These are phyloP conservation scores for Stictonetta naevosa DNA, from an alignment of 2,113 vertebrate genomes.

Conservation along the genomic window DNA sequence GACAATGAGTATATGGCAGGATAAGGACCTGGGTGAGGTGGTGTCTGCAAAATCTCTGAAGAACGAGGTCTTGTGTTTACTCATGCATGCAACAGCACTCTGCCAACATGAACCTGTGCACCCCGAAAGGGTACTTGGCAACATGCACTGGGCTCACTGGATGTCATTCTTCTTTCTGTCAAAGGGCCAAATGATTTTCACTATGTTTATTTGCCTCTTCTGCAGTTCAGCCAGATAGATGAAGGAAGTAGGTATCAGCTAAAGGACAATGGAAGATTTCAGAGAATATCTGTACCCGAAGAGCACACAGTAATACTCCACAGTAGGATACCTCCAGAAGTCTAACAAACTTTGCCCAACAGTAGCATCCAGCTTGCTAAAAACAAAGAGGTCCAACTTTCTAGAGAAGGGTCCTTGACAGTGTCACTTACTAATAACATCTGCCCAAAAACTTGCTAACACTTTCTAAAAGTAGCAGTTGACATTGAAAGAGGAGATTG, in stretches of 20 bases:
- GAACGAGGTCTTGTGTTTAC: background rate
- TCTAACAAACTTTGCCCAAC: fast-evolving
- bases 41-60: background rate
- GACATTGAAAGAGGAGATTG: background rate
- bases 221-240: background rate
- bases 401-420: background rate
- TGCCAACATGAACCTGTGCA: background rate
- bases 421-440: fast-evolving
- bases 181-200: background rate
- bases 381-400: background rate
- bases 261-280: background rate
- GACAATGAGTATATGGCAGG: background rate
- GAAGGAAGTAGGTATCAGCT: background rate
- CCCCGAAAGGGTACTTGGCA: background rate
- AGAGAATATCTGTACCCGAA: background rate
- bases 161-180: background rate
- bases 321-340: background rate
- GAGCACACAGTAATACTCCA: background rate
- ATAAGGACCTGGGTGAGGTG: background rate
- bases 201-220: background rate
- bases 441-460: background rate
- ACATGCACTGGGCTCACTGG: fast-evolving
- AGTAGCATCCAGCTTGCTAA: background rate
- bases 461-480: background rate
- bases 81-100: background rate